These are phyloP conservation scores for Lordiphosa clarofinis DNA, from an alignment of 1,140 invertebrate genomes.

Conservation along the genomic window DNA sequence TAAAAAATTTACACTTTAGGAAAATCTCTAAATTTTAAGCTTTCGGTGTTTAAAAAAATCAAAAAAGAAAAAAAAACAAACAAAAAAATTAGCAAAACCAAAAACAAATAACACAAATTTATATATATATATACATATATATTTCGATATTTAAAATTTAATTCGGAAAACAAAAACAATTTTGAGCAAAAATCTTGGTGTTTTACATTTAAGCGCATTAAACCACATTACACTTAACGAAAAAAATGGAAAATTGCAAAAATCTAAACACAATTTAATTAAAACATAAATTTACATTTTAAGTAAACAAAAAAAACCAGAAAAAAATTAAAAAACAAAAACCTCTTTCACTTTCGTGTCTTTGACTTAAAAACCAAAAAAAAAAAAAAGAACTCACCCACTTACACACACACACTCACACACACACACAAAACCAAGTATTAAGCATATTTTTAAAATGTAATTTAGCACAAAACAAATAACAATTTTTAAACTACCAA, in stretches of 20 bases:
- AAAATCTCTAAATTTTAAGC: constrained; percentile 80
- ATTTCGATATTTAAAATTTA: constrained; percentile 74
- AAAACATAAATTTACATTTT: constrained; percentile 56
- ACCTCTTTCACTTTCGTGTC: constrained; percentile 80
- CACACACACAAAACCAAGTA: constrained; percentile 29
- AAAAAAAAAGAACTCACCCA: constrained; percentile 37
- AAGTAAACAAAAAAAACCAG: constrained; percentile 71
- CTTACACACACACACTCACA: constrained; percentile 1
- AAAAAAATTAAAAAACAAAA: constrained; percentile 72
- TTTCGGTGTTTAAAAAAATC: constrained; percentile 72
- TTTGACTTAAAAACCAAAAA: constrained; percentile 72
- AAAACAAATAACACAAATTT: constrained; percentile 43
- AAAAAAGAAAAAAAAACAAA: constrained; percentile 38
- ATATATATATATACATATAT: constrained; percentile 59
- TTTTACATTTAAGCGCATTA: constrained; percentile 72
- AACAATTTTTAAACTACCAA: constrained; percentile 74
- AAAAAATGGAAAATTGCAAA: constrained; percentile 44
- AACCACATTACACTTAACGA: constrained; percentile 59
- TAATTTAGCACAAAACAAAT: constrained; percentile 74
- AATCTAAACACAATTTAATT: constrained; percentile 46
- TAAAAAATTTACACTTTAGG: constrained; percentile 78
- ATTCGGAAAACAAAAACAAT: constrained; percentile 58
- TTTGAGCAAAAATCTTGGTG: constrained; percentile 74
- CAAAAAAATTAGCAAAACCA: constrained; percentile 48
- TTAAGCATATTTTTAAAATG: constrained; percentile 77